These are phyloP conservation scores for Littorina saxatilis DNA, from an alignment of 1,140 invertebrate species.

Conservation along the genomic window DNA sequence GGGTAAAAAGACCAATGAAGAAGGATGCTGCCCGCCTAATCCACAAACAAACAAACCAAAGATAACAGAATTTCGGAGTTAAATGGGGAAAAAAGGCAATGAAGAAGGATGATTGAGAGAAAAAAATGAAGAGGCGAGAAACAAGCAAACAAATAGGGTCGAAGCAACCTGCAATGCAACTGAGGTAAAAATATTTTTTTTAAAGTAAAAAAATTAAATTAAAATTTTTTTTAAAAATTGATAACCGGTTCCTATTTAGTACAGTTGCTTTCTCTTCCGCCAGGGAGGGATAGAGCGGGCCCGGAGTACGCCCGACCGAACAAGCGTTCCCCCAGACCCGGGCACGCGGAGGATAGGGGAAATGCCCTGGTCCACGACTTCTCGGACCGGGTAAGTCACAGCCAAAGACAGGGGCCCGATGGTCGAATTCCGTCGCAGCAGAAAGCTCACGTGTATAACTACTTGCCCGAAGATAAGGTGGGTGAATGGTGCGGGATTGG, in stretches of 20 bases:
- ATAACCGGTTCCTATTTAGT: neutral
- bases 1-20: too few species aligned
- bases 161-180: too few species aligned
- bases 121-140: too few species aligned
- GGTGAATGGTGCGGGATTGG: neutral
- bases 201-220: too few species aligned
- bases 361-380: slow-evolving; percentile 8
- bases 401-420: neutral
- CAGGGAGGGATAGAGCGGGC: neutral
- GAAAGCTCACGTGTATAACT: neutral
- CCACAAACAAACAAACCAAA: too few species aligned
- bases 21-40: too few species aligned
- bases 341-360: neutral
- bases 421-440: neutral
- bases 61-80: too few species aligned
- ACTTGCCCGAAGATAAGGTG: neutral
- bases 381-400: neutral
- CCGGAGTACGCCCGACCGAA: neutral
- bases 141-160: too few species aligned
- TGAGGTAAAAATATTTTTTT: too few species aligned
- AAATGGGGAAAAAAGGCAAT: too few species aligned
- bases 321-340: neutral
- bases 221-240: too few species aligned
- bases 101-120: too few species aligned
- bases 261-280: neutral